Percentiles rank a stretch among this genome's conserved stretches.
Evolutionary conservation across 2,797 vertebrate species (phyloP).

Genomic region (Leptoclinus maculatus): DNA sequence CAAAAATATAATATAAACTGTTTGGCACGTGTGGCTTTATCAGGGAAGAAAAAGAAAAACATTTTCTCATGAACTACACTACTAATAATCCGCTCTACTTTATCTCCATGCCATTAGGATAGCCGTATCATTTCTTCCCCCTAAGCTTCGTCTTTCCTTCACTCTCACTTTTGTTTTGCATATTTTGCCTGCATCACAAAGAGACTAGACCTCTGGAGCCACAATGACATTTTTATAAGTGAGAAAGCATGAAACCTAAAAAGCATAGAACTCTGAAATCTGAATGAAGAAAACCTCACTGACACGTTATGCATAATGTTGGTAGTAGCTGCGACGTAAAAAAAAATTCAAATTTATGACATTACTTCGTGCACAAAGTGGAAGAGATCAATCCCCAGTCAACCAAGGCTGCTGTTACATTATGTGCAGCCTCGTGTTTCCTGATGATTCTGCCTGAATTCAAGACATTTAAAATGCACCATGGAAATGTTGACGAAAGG

Average conservation of each 20-base stretch:
- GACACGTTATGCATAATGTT: slow-evolving; percentile 21
- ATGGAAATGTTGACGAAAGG: neutral
- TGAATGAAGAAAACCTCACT: slow-evolving; percentile 41
- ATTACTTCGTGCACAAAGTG: slow-evolving; percentile 11
- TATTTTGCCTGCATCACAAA: slow-evolving; percentile 48
- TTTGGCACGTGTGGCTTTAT: neutral
- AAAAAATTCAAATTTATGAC: slow-evolving; percentile 12
- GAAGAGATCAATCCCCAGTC: slow-evolving; percentile 18
- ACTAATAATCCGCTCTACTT: slow-evolving; percentile 37
- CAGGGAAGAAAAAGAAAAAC: neutral
- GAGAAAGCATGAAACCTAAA: slow-evolving; percentile 53
- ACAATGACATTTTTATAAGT: slow-evolving; percentile 49
- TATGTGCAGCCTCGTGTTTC: neutral
- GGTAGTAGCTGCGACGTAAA: slow-evolving; percentile 5
- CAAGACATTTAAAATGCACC: neutral
- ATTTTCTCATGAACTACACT: slow-evolving; percentile 9
- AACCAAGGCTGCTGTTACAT: neutral
- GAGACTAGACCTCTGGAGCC: slow-evolving; percentile 52
- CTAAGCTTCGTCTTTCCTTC: slow-evolving; percentile 19
- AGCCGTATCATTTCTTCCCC: slow-evolving; percentile 12
- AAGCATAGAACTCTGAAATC: slow-evolving; percentile 50
- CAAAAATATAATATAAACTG: neutral
- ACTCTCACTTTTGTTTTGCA: slow-evolving; percentile 29
- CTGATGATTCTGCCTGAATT: neutral
- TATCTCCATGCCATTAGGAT: slow-evolving; percentile 18